These are phyloP conservation scores for Cavia aperea DNA, from an alignment of 2,113 vertebrate genomes.

Conservation along the genomic window DNA sequence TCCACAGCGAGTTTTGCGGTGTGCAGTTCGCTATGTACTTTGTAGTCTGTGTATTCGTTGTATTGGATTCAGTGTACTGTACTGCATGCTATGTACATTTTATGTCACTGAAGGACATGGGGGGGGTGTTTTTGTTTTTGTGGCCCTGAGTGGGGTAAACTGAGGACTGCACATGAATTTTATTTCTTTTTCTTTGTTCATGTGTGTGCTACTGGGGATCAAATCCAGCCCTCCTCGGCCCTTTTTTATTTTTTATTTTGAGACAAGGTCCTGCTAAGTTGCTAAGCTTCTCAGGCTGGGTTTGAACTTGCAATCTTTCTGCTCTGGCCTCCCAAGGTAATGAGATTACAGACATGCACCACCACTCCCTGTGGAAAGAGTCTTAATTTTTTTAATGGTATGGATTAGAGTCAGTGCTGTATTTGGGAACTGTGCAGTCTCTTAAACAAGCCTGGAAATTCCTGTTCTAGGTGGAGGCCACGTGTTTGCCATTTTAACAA, in stretches of 20 bases:
- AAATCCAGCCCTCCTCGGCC: not conserved
- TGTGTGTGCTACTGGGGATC: not conserved
- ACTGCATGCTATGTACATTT: not conserved
- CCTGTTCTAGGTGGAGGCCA: not conserved
- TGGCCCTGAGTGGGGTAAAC: not conserved
- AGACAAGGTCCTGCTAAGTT: not conserved
- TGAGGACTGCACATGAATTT: not conserved
- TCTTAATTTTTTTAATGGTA: not conserved
- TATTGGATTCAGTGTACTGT: not conserved
- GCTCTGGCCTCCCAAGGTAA: not conserved
- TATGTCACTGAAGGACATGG: not conserved
- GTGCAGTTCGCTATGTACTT: not conserved
- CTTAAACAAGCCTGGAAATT: not conserved
- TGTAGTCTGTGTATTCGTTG: not conserved
- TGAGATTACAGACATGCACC: not conserved
- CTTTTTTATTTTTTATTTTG: not conserved
- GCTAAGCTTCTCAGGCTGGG: not conserved
- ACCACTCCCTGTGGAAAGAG: not conserved
- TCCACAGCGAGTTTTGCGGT: not conserved
- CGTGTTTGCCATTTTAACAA: not conserved
- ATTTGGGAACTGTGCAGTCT: not conserved
- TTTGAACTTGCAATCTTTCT: not conserved
- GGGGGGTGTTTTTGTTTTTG: not conserved
- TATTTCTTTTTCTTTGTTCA: not conserved
- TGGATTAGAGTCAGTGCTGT: not conserved